These are phyloP conservation scores for Sinella curviseta DNA, from an alignment of 1,140 invertebrate genomes.

Conservation along the genomic window DNA sequence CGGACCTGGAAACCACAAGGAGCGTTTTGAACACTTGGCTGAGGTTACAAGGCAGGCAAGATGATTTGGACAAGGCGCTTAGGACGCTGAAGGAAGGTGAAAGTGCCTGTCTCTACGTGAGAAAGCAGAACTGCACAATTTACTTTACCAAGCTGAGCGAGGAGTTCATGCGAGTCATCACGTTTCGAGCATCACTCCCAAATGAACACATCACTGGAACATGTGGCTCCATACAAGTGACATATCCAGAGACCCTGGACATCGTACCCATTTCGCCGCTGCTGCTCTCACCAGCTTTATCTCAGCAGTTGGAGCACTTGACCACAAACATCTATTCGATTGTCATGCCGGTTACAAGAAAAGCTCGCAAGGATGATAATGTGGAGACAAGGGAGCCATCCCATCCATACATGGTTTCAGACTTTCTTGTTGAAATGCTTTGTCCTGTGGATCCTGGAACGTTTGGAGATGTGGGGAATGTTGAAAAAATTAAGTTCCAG, in stretches of 20 bases:
- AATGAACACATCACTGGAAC: background rate
- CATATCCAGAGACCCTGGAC: conserved; percentile 8
- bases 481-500: background rate
- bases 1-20: no score
- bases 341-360: background rate
- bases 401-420: background rate
- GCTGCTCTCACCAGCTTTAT: background rate
- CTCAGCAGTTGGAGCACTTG: background rate
- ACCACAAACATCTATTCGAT: background rate
- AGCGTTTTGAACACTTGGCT: no score
- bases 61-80: no score
- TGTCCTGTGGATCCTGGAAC: background rate
- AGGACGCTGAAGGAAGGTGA: background rate
- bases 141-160: background rate
- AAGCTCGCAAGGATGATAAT: no score
- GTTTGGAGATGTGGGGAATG: background rate
- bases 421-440: background rate
- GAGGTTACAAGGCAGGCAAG: no score
- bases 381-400: no score
- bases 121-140: background rate
- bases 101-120: background rate
- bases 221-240: background rate
- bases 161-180: background rate
- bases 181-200: background rate
- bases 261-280: background rate